Evolutionary conservation across 2,797 vertebrate species (phyloP).

Genomic region (Salmo trutta): DNA sequence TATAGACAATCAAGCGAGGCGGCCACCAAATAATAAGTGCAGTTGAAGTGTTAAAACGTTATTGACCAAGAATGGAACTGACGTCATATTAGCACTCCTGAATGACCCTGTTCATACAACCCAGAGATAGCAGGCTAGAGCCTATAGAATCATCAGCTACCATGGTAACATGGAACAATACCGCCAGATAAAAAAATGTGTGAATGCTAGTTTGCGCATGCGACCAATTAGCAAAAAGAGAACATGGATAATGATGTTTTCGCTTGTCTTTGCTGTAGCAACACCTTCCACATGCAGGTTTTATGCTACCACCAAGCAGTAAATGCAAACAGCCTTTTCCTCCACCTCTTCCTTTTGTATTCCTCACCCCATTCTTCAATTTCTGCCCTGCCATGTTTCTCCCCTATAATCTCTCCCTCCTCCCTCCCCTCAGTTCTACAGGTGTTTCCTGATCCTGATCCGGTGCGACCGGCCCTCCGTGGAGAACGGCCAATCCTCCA

Average conservation of each 20-base stretch:
- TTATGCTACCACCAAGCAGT: no score
- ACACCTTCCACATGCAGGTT: no score
- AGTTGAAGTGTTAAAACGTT: no score
- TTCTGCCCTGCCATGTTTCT: no score
- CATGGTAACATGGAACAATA: neutral
- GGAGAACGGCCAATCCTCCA: constrained; percentile 58
- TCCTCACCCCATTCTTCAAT: neutral
- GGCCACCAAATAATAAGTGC: no score
- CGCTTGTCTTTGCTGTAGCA: no score
- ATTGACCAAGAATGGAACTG: no score
- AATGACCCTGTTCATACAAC: neutral
- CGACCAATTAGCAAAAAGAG: neutral
- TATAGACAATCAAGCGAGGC: no score
- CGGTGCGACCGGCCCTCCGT: constrained; percentile 63
- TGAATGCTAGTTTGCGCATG: neutral
- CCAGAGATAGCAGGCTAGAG: neutral
- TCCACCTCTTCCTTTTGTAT: no score
- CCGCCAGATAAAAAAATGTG: neutral
- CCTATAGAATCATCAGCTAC: neutral
- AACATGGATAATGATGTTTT: no score
- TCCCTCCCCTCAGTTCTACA: constrained; percentile 77
- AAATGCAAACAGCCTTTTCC: neutral
- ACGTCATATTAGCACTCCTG: no score
- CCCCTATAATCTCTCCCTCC: neutral
- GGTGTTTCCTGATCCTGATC: constrained; percentile 82